These are phyloP conservation scores for Epirrita christyi DNA, from an alignment of 2,888 invertebrate genomes.

Conservation along the genomic window DNA sequence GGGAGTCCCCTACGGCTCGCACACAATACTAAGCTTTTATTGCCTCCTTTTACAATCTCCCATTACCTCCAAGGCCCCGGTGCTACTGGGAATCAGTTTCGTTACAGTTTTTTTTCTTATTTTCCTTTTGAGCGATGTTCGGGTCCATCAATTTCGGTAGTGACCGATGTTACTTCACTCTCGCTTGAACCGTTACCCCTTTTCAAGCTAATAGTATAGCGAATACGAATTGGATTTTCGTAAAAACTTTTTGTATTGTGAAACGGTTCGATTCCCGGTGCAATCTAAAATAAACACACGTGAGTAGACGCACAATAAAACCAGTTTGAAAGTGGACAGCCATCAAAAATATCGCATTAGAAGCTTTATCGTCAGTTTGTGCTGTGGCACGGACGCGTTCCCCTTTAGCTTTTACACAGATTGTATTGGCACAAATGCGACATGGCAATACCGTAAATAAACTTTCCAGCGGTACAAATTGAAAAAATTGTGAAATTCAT, in stretches of 20 bases:
- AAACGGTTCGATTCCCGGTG: conserved; percentile 34
- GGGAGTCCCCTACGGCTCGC: conserved; percentile 77
- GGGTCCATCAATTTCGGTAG: conserved; percentile 64
- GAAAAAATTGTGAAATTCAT: conserved; percentile 81
- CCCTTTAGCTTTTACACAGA: conserved; percentile 70
- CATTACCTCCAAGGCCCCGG: conserved; percentile 79
- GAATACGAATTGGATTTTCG: conserved; percentile 39
- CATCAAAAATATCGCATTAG: conserved; percentile 71
- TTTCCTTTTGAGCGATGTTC: conserved; percentile 73
- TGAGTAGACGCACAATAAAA: conserved; percentile 29
- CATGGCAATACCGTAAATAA: conserved; percentile 73
- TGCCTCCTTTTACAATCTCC: conserved; percentile 84
- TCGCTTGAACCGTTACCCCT: conserved; percentile 43
- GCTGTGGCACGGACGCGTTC: conserved; percentile 48
- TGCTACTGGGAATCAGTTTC: conserved; percentile 81
- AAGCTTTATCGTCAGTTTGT: conserved; percentile 59
- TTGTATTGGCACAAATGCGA: conserved; percentile 75
- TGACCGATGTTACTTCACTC: conserved; percentile 57
- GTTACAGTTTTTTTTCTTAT: conserved; percentile 76
- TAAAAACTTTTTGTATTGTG: conserved; percentile 30
- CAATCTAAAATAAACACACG: conserved; percentile 38
- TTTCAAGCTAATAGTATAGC: conserved; percentile 47
- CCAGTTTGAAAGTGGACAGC: conserved; percentile 52
- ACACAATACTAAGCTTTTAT: conserved; percentile 85
- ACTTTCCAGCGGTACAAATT: conserved; percentile 73